Conservation (phyloP, 2,797 vertebrate species). For the Rhynchonycteris naso region DNA sequence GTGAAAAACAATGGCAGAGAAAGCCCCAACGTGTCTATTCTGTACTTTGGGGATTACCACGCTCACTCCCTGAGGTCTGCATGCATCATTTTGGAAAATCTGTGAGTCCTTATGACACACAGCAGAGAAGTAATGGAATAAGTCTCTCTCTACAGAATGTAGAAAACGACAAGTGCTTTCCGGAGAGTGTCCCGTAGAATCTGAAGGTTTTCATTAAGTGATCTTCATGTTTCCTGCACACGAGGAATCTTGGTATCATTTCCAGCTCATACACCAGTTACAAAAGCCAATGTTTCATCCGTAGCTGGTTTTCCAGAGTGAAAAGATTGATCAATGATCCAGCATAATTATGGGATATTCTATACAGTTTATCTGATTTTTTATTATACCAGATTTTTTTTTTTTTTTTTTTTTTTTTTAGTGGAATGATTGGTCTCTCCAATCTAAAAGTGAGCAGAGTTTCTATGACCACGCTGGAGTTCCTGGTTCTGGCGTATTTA, state of each 20-base stretch:
- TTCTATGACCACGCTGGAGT: neutral
- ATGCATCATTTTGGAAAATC: neutral
- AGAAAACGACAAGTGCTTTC: neutral
- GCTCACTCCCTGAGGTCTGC: neutral
- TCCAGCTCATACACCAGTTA: neutral
- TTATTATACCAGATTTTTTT: neutral
- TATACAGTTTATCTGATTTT: neutral
- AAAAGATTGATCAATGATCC: neutral
- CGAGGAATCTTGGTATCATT: neutral
- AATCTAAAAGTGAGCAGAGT: neutral
- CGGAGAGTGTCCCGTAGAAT: neutral
- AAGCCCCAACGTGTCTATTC: neutral
- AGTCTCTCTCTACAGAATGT: neutral
- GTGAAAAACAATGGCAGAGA: neutral
- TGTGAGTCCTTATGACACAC: neutral
- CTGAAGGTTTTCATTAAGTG: neutral
- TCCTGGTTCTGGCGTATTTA: neutral
- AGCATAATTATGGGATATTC: neutral
- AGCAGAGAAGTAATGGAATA: neutral
- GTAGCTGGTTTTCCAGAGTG: neutral
- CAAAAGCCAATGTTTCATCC: conserved; percentile 1
- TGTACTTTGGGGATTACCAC: neutral
- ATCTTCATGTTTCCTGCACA: neutral
- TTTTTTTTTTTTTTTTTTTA: neutral
- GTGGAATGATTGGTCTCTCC: neutral